Conservation (phyloP, 1,140 invertebrate genomes). For the Camponotus pennsylvanicus region DNA sequence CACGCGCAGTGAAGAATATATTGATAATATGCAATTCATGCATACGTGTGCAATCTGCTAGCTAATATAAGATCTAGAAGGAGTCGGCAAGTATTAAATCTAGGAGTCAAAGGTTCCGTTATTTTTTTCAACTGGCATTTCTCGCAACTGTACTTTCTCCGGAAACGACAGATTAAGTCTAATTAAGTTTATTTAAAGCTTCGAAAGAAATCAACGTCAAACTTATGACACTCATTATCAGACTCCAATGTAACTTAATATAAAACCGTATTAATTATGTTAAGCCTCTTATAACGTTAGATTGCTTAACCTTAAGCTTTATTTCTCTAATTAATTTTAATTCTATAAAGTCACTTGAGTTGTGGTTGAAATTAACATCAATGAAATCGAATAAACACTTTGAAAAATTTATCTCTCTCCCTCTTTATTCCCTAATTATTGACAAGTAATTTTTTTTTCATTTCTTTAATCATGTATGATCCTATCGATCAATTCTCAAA, state of each 20-base stretch:
- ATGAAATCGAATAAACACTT: not conserved
- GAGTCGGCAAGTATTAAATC: conserved; percentile 29
- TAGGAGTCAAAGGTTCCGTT: conserved; percentile 26
- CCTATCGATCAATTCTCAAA: not conserved
- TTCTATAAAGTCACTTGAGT: not conserved
- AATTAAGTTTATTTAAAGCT: conserved; percentile 25
- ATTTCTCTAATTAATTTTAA: not conserved
- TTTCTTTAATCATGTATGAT: not conserved
- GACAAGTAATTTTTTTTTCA: no score
- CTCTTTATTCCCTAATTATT: no score
- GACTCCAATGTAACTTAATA: not conserved
- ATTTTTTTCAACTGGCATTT: conserved; percentile 11
- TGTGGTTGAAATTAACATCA: not conserved
- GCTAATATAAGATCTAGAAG: conserved; percentile 28
- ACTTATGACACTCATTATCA: not conserved
- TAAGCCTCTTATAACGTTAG: not conserved
- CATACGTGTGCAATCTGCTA: conserved; percentile 28
- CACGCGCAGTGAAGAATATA: conserved; percentile 25
- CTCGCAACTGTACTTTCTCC: conserved; percentile 43
- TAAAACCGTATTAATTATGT: not conserved
- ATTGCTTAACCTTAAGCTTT: not conserved
- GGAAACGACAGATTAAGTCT: conserved; percentile 23
- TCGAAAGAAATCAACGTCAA: conserved; percentile 16
- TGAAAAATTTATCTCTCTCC: no score
- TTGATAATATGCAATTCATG: conserved; percentile 48